A percentile compares a stretch with the other conserved stretches of the same genome.
Evolutionary conservation across 2,797 vertebrate species (phyloP).

Genomic region (Rhynchonycteris naso): DNA sequence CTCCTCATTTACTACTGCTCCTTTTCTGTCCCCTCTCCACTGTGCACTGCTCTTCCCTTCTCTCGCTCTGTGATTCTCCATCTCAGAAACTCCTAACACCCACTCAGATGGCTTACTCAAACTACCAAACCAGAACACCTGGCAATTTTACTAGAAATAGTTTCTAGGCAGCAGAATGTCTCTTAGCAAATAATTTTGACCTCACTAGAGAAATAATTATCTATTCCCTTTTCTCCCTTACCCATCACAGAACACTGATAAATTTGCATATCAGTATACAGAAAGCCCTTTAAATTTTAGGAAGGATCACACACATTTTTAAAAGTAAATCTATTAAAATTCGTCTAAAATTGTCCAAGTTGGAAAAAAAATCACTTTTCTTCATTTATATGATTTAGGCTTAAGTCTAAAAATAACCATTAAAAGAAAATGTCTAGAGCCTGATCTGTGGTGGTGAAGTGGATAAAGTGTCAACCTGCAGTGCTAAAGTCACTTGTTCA

Average conservation of each 20-base stretch:
- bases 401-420: neutral
- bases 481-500: too few species aligned
- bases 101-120: neutral
- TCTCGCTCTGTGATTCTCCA: neutral
- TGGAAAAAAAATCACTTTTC: slow-evolving; percentile 35
- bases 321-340: neutral
- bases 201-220: slow-evolving; percentile 36
- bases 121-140: neutral
- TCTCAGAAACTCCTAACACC: neutral
- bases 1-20: neutral
- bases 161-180: neutral
- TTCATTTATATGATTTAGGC: neutral
- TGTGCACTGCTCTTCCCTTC: neutral
- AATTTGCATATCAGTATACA: neutral
- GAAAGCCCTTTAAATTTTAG: neutral
- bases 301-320: neutral
- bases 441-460: too few species aligned
- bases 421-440: too few species aligned
- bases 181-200: neutral
- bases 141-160: neutral
- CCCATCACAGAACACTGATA: neutral
- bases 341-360: neutral
- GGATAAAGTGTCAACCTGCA: too few species aligned
- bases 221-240: neutral
- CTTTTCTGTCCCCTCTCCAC: neutral